Evolutionary conservation across 2,113 vertebrate genomes (phyloP).

Genomic region (Symphodus melops): DNA sequence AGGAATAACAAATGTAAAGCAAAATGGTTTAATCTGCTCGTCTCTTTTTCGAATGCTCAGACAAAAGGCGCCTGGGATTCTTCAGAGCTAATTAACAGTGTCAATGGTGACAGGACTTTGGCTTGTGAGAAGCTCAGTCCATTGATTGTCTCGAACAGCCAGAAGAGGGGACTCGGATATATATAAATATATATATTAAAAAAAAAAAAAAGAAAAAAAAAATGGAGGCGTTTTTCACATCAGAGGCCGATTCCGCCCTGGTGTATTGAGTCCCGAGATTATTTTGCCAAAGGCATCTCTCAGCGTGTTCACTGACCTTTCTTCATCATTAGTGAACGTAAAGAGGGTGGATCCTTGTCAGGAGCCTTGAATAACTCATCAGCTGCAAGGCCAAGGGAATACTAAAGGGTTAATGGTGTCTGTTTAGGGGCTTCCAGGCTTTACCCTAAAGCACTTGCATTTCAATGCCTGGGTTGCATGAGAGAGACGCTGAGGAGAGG

Average conservation of each 20-base stretch:
- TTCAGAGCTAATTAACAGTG: constrained; percentile 71
- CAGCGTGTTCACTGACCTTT: constrained; percentile 62
- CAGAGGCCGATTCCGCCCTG: constrained; percentile 51
- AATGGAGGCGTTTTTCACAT: constrained; percentile 64
- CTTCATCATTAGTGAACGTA: constrained; percentile 67
- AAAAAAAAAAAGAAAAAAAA: no score
- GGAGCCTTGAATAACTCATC: constrained; percentile 67
- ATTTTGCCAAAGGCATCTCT: constrained; percentile 69
- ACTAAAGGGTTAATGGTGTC: constrained; percentile 72
- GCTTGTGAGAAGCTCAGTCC: constrained; percentile 58
- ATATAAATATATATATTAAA: no score
- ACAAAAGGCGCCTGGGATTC: constrained; percentile 69
- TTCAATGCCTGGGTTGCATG: constrained; percentile 54
- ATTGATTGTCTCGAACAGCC: constrained; percentile 67
- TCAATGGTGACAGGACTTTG: constrained; percentile 70
- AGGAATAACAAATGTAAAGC: constrained; percentile 72
- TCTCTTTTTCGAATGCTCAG: constrained; percentile 63
- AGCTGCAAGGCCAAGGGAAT: constrained; percentile 52
- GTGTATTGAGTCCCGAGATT: constrained; percentile 51
- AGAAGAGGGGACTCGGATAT: constrained; percentile 33
- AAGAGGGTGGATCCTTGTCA: constrained; percentile 62
- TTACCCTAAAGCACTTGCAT: constrained; percentile 62
- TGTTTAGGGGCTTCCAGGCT: constrained; percentile 57
- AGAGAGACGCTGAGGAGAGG: constrained; percentile 28
- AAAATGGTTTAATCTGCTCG: constrained; percentile 70